Conservation (phyloP, 1,140 invertebrate species). For the Diabrotica virgifera region DNA sequence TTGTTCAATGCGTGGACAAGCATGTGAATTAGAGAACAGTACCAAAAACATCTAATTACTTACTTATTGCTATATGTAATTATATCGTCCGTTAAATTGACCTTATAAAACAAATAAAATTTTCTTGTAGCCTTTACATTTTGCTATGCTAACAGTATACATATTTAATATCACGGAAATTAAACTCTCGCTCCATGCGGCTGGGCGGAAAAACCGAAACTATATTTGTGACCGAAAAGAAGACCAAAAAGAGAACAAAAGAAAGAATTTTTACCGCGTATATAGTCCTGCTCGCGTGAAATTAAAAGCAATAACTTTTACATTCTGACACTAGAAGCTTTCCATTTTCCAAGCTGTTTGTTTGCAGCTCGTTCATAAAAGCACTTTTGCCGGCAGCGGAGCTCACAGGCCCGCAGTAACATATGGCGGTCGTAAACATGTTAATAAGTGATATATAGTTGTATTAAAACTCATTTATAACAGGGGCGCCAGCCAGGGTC, state of each 20-base stretch:
- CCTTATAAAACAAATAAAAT: no score
- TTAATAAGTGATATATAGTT: constrained; percentile 9
- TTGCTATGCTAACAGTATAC: no score
- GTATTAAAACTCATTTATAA: background rate
- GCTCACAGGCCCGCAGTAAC: constrained; percentile 8
- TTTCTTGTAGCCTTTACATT: no score
- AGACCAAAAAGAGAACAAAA: background rate
- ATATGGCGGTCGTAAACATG: constrained; percentile 11
- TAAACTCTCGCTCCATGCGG: no score
- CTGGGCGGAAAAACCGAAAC: no score
- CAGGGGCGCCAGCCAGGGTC: no score
- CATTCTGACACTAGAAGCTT: background rate
- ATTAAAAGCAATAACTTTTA: constrained; percentile 7
- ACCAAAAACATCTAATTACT: no score
- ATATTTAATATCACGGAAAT: no score
- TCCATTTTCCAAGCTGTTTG: constrained; percentile 6
- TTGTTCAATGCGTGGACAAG: no score
- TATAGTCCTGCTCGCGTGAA: background rate
- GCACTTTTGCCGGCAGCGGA: background rate
- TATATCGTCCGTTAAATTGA: no score
- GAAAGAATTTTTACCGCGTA: background rate
- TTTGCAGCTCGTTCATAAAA: background rate
- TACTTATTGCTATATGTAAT: no score
- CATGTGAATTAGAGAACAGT: no score
- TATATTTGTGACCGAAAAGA: background rate